Base-by-base conservation (phyloP, 2,113 vertebrate species). In the Hemiprocne comata region DNA sequence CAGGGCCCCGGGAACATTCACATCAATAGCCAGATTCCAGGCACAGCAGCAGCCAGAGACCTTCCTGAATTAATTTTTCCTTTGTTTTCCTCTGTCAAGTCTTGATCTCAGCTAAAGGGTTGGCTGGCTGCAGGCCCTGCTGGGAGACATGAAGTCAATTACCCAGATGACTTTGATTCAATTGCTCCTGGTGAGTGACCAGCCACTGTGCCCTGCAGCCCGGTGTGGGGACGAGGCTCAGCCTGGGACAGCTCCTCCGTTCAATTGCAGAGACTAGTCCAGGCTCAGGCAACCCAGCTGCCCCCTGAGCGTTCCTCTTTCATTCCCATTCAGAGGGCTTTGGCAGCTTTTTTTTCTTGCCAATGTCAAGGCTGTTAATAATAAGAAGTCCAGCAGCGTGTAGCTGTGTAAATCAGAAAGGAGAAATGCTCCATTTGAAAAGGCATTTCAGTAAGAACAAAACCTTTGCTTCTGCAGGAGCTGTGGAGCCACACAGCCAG, bases 101-200 rank as follows among this genome's bases (percentile, higher is more conserved):
- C 90, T 89, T 82, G 87, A 95, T 76, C 78, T 55, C 1, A 0
- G 87, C 72, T 94, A 64, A 85, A 89, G 67, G 1, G 2, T 46
- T 0, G 34, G 70, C 89, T 92, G 91, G 89, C 89, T 88, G 69
- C 71, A 10, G 78, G 67, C 51, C 40, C 80, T 89, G 90, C 92
- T 40, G 72, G 72, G 89, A 93, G 60, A 67, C 72, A 48, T 33
- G 51, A 82, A 94, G 71, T 33, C 93, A 91, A 88, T 94, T 87
- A 90, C 6, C 38, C 31, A 1, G 0, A 17, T 50, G 85, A 23
- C 88, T 87, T 61, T 77, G 94, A 87, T 15, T 71, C 87, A 75
- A 89, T 50, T 48, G 85, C 0, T 4, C 21, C 36, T 53, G 89
- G 94, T 9, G 0, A 73, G 67, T 3, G 1, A 72, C 75, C 95